Evolutionary conservation across 2,888 invertebrate species (phyloP), one percentile per base, ranked within the genome.

Genomic region (Frankliniella fusca): DNA sequence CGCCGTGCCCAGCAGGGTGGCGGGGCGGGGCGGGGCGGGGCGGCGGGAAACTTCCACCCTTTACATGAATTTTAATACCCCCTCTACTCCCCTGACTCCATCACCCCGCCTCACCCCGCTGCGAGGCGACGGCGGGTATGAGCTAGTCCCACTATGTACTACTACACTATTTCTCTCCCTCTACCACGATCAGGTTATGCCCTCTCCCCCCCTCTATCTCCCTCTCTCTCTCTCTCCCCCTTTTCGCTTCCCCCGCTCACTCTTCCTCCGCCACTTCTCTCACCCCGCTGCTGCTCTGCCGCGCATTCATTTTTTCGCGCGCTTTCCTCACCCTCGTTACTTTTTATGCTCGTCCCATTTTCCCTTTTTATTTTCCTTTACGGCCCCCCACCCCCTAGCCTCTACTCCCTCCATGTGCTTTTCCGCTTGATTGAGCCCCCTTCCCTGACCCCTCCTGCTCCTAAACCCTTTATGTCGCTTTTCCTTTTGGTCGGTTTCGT

Each of bases 321-420:
- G 61, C 18, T 61, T 61, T 61, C 38, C 38, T 61, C 61, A 61
- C 61, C 61, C 61, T 18, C 61, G 61, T 61, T 61, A n/a, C 61
- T 61, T 61, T 54, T 61, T 61, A 61, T 61, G 61, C 61, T 61
- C 61, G 61, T n/a, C 61, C 61, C 61, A 61, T 61, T 61, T 61
- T 38, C 38, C 38, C 5, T 38, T 5, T 38, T 38, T 38, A 38
- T 38, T 38, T 38, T 38, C 38, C 38, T 5, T 38, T 38, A 38
- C 38, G 38, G 3, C 38, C 38, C 38, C 38, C 38, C 38, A 5
- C 38, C 38, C 38, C 38, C 38, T 38, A 38, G 38, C 38, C 38
- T 38, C 5, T 38, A n/a, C 38, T 38, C 38, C 38, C 38, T 38
- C 38, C 38, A 38, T 38, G 38, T 38, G 38, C 38, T 38, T 38